Conservation (phyloP, 2,888 invertebrate genomes). For the Thalpophila matura region DNA sequence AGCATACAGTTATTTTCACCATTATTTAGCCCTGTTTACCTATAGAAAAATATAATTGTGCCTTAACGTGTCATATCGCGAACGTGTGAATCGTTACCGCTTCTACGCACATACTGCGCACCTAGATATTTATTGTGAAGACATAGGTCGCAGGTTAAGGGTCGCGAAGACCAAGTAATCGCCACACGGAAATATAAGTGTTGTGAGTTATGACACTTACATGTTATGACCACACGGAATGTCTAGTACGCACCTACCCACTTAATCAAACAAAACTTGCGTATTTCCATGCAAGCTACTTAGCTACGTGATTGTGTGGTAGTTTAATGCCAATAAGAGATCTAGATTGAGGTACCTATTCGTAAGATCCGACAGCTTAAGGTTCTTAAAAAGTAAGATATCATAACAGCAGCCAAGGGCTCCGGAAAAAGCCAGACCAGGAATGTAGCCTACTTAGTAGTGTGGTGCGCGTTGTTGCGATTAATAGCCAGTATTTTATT, state of each 20-base stretch:
- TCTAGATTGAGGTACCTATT: too few species aligned
- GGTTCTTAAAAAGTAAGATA: too few species aligned
- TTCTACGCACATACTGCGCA: not conserved
- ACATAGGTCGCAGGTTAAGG: conserved; percentile 20
- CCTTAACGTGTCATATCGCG: not conserved
- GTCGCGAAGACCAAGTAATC: conserved; percentile 22
- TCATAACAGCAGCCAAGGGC: too few species aligned
- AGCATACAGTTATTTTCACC: too few species aligned
- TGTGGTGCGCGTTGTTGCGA: too few species aligned
- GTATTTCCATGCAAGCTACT: not conserved
- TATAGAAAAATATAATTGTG: conserved; percentile 13
- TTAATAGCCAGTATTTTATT: too few species aligned
- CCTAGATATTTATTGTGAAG: conserved; percentile 1
- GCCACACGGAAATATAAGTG: conserved; percentile 30
- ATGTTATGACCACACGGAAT: conserved; percentile 18
- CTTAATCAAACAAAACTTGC: not conserved
- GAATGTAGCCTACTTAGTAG: too few species aligned
- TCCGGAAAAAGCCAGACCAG: too few species aligned
- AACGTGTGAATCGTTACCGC: conserved; percentile 24
- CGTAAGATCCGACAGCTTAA: too few species aligned
- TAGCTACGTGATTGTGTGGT: not conserved
- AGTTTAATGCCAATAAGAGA: too few species aligned
- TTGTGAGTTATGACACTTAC: conserved; percentile 2
- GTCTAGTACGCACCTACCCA: not conserved
- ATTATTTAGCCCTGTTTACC: not conserved